Percentiles rank a stretch among this genome's conserved stretches.
Evolutionary conservation across 2,797 vertebrate genomes (phyloP).

Genomic region (Denticeps clupeoides): DNA sequence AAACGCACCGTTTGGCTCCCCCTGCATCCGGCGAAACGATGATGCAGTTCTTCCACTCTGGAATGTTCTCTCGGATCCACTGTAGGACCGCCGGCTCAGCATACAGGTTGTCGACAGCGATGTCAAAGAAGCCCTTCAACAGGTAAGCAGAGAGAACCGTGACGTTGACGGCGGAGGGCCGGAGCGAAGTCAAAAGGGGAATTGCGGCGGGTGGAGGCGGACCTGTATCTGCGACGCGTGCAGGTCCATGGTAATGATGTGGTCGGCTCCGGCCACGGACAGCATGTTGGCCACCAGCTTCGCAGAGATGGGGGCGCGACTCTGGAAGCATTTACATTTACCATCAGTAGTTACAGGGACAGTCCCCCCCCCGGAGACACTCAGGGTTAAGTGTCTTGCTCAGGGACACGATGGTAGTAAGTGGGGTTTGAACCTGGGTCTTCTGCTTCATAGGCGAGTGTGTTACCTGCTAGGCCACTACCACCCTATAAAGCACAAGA

Average conservation of each 20-base stretch:
- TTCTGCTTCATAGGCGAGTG: too few species aligned
- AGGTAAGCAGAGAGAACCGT: neutral
- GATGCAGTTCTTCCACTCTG: constrained; percentile 81
- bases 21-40: constrained; percentile 91
- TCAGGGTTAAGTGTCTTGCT: too few species aligned
- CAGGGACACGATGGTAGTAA: too few species aligned
- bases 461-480: too few species aligned
- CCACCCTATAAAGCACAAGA: too few species aligned
- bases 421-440: too few species aligned
- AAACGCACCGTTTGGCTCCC: constrained; percentile 77
- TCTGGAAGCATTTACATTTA: constrained; percentile 39
- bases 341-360: too few species aligned
- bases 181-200: too few species aligned
- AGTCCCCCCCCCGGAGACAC: too few species aligned
- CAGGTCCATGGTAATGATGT: constrained; percentile 95
- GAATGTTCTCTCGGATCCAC: constrained; percentile 86
- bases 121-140: constrained; percentile 84
- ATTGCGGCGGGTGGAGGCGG: neutral
- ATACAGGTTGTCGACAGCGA: constrained; percentile 90
- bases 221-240: constrained; percentile 97
- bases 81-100: constrained; percentile 88
- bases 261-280: constrained; percentile 85
- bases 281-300: constrained; percentile 95
- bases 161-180: neutral
- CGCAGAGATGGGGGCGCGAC: constrained; percentile 86